Conservation (phyloP, 2,113 vertebrate genomes). For the Notarius lentiginosus region DNA sequence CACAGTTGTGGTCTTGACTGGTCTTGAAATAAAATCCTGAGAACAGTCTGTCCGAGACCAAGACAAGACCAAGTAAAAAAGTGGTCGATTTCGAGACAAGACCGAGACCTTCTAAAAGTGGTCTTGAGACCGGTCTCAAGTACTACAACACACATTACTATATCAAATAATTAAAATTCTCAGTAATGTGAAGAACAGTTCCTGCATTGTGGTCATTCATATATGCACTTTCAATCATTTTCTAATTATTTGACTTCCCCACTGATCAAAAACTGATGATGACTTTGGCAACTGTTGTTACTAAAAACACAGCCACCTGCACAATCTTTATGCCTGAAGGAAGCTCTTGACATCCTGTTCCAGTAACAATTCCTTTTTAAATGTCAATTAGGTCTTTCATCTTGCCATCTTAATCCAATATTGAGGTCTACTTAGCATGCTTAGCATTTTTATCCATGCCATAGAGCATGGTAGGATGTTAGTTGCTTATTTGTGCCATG, state of each 20-base stretch:
- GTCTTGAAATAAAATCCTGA: no score
- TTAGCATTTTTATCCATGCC: not conserved
- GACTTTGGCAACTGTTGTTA: not conserved
- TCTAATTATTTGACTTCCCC: not conserved
- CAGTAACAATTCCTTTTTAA: not conserved
- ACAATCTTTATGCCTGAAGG: not conserved
- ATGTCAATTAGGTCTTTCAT: not conserved
- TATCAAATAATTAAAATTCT: not conserved
- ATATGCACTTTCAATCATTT: not conserved
- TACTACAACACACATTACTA: no score
- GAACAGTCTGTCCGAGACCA: no score
- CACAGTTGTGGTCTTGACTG: no score
- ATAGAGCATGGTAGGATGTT: not conserved
- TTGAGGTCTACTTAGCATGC: not conserved
- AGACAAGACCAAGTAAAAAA: no score
- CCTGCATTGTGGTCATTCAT: not conserved
- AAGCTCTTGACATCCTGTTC: not conserved
- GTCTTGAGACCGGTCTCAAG: no score
- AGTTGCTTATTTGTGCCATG: not conserved
- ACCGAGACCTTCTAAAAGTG: no score
- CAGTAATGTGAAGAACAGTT: not conserved
- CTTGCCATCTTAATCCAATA: not conserved
- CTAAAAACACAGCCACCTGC: not conserved
- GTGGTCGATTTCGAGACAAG: no score
- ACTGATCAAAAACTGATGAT: not conserved